phyloP scores from a whole-genome alignment of 37 sponge, comb jelly and placozoan genomes.

The Diacarnus erythraeanus region DNA sequence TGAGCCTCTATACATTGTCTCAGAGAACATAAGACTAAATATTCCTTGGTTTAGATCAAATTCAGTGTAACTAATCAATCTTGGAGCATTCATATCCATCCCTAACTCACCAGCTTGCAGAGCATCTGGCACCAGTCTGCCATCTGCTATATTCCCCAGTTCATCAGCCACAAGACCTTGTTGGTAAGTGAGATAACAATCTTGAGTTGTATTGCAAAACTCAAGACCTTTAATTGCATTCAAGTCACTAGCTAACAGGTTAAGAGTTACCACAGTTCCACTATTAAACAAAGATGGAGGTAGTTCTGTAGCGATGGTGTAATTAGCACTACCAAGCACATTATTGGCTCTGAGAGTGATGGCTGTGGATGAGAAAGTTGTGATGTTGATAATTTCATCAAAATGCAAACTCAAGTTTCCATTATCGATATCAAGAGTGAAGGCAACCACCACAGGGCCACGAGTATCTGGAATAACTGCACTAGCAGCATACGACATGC shows the following conservation, averaged over 20 bases:
- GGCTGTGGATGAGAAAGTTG: conserved; percentile 42
- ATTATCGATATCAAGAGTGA: conserved; percentile 80
- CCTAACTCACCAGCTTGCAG: conserved; percentile 66
- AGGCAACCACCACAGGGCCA: conserved; percentile 78
- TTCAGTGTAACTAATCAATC: conserved; percentile 30
- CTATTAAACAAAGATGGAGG: conserved; percentile 22
- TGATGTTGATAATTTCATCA: conserved; percentile 66
- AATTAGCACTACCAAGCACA: conserved; percentile 2
- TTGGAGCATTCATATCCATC: conserved; percentile 65
- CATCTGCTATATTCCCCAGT: conserved; percentile 55
- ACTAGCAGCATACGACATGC: conserved; percentile 52
- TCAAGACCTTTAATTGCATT: conserved; percentile 78
- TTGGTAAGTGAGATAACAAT: conserved; percentile 70
- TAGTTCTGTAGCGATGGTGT: conserved; percentile 36
- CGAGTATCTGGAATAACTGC: conserved; percentile 60
- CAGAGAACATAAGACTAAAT: conserved; percentile 71
- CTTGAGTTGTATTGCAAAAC: conserved; percentile 76
- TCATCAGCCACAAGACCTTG: conserved; percentile 57
- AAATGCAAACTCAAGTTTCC: conserved; percentile 86
- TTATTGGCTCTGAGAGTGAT: conserved; percentile 60
- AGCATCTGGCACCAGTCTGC: conserved; percentile 49
- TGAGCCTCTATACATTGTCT: conserved; percentile 88
- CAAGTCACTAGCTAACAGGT: conserved; percentile 61
- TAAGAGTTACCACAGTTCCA: conserved; percentile 55
- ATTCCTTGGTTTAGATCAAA: conserved; percentile 79